Conservation (phyloP, 92 coral and sea anemone genomes). For the Chrysogorgia sp. region DNA sequence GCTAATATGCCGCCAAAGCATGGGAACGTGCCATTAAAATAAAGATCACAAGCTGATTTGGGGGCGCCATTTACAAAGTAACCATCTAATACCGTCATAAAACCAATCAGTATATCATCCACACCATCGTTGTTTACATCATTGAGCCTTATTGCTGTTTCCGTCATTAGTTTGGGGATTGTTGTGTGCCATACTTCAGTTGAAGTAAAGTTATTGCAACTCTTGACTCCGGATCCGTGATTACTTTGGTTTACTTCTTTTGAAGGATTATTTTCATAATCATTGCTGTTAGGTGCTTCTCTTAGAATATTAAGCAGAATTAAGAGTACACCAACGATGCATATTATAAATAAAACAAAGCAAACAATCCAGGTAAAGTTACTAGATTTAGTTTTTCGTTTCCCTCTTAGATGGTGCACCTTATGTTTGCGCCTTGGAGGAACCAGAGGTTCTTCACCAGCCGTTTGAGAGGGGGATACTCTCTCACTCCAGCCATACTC, state of each 20-base stretch:
- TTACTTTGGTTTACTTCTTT: conserved; percentile 17
- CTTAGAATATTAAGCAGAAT: conserved; percentile 57
- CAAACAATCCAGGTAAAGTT: conserved; percentile 73
- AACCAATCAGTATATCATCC: conserved; percentile 83
- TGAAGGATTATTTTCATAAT: neutral
- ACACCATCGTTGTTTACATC: conserved; percentile 91
- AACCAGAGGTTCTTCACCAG: conserved; percentile 30
- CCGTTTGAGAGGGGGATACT: conserved; percentile 8
- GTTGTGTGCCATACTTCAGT: conserved; percentile 77
- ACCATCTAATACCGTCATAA: conserved; percentile 95
- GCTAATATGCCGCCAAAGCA: conserved; percentile 93
- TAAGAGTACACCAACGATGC: conserved; percentile 75
- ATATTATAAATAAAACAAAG: conserved; percentile 77
- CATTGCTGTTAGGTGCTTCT: neutral
- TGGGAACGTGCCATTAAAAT: conserved; percentile 91
- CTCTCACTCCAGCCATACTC: conserved; percentile 63
- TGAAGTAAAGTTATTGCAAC: conserved; percentile 65
- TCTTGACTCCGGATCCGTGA: conserved; percentile 56
- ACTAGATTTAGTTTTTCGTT: conserved; percentile 29
- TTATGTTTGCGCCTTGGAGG: conserved; percentile 38
- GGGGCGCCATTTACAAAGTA: conserved; percentile 68
- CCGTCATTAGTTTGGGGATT: conserved; percentile 92
- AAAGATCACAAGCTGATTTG: conserved; percentile 77
- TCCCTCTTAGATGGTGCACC: conserved; percentile 37
- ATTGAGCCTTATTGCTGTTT: conserved; percentile 90